phyloP scores from a whole-genome alignment of 2,888 invertebrate species.

The Phyto melanocephala region DNA sequence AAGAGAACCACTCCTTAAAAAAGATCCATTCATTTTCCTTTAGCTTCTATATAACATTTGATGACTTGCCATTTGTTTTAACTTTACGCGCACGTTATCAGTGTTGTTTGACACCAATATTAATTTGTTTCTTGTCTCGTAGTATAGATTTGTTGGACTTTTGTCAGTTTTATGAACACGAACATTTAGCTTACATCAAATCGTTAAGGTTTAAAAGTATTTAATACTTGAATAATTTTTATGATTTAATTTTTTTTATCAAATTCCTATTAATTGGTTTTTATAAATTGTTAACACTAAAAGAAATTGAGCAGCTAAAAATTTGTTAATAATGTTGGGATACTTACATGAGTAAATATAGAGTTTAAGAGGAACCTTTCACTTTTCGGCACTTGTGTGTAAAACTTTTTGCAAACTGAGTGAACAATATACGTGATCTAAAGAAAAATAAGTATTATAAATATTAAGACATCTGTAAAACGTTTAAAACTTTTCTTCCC shows the following conservation, averaged over 20 bases:
- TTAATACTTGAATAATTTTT: constrained; percentile 38
- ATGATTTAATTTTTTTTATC: constrained; percentile 21
- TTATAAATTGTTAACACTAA: too few relatives aligned
- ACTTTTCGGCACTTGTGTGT: too few relatives aligned
- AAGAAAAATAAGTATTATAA: too few relatives aligned
- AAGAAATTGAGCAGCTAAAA: too few relatives aligned
- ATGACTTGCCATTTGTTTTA: constrained; percentile 70
- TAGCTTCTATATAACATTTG: constrained; percentile 46
- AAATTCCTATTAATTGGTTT: too few relatives aligned
- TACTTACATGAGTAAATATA: too few relatives aligned
- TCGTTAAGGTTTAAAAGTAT: constrained; percentile 1
- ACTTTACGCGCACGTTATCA: constrained; percentile 71
- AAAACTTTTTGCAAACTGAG: too few relatives aligned
- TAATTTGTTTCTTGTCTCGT: constrained; percentile 64
- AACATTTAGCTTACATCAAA: constrained; percentile 13
- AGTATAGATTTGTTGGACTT: background rate
- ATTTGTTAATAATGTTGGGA: too few relatives aligned
- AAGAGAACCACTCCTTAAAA: constrained; percentile 68
- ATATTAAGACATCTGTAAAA: too few relatives aligned
- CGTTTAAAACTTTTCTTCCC: too few relatives aligned
- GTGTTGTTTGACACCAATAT: constrained; percentile 74
- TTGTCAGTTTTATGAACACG: background rate
- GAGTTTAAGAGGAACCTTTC: too few relatives aligned
- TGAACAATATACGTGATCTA: too few relatives aligned
- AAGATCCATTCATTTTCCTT: constrained; percentile 48